Evolutionary conservation across 2,797 vertebrate genomes (phyloP).

Genomic region (Sebastes hubbsi): DNA sequence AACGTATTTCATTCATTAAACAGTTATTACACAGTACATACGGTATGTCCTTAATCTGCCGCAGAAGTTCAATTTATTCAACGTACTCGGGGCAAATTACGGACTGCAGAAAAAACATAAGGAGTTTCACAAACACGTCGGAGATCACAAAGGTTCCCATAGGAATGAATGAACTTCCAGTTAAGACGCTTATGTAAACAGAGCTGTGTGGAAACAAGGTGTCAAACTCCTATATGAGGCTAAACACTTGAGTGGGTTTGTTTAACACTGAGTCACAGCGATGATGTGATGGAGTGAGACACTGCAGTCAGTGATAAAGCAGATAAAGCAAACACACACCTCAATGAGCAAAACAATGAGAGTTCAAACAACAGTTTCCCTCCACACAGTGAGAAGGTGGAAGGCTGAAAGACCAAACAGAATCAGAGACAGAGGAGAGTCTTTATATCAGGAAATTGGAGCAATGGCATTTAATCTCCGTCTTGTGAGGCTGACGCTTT

Average conservation of each 20-base stretch:
- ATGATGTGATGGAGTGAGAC: not conserved
- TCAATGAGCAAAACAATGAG: slow-evolving; percentile 22
- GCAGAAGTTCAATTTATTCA: no score
- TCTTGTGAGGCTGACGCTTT: slow-evolving; percentile 24
- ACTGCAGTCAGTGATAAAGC: not conserved
- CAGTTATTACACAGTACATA: rapidly evolving
- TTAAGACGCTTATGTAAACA: rapidly evolving
- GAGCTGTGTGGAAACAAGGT: no score
- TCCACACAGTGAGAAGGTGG: not conserved
- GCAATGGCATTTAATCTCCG: slow-evolving; percentile 33
- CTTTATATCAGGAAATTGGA: slow-evolving; percentile 13
- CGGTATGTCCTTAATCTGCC: no score
- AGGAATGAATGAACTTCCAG: no score
- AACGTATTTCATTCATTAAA: no score
- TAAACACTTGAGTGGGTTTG: not conserved
- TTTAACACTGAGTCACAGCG: not conserved
- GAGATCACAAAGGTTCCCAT: no score
- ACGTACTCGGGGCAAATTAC: no score
- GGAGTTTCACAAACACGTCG: no score
- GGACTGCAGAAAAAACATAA: no score
- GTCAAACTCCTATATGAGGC: not conserved
- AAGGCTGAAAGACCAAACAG: not conserved
- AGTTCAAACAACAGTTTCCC: not conserved
- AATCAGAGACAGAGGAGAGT: not conserved
- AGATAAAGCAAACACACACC: slow-evolving; percentile 30